phyloP scores from a whole-genome alignment of 1,140 invertebrate species.

The Apis florea region DNA sequence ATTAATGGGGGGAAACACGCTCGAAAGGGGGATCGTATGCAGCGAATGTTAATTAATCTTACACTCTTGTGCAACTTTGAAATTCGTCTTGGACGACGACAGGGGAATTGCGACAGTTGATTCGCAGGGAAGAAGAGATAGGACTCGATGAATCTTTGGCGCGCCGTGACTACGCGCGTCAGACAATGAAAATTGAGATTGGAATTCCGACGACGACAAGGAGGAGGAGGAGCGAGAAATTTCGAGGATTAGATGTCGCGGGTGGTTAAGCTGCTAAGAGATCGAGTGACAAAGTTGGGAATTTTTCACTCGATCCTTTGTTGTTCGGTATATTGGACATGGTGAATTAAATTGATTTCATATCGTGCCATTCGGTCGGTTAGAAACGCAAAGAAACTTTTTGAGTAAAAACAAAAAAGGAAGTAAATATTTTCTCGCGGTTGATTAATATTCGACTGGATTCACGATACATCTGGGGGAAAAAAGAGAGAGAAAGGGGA shows the following conservation, averaged over 20 bases:
- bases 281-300: not conserved
- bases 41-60: constrained; percentile 52
- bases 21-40: not conserved
- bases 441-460: too few species aligned
- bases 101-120: constrained; percentile 6
- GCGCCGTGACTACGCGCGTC: not conserved
- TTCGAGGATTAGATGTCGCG: not conserved
- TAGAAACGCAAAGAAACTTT: too few species aligned
- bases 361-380: too few species aligned
- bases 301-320: not conserved
- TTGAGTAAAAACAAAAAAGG: not conserved
- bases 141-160: not conserved
- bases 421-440: not conserved
- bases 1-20: constrained; percentile 50
- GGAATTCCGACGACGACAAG: not conserved
- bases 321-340: too few species aligned
- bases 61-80: not conserved
- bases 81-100: constrained; percentile 4
- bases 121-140: not conserved
- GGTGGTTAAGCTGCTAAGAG: not conserved
- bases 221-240: not conserved
- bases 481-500: not conserved
- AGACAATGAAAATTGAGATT: not conserved
- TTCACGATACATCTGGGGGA: too few species aligned
- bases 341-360: too few species aligned